A percentile compares a stretch with the other conserved stretches of the same genome.
phyloP scores from a whole-genome alignment of 1,140 invertebrate species.

The Luehdorfia chinensis region DNA sequence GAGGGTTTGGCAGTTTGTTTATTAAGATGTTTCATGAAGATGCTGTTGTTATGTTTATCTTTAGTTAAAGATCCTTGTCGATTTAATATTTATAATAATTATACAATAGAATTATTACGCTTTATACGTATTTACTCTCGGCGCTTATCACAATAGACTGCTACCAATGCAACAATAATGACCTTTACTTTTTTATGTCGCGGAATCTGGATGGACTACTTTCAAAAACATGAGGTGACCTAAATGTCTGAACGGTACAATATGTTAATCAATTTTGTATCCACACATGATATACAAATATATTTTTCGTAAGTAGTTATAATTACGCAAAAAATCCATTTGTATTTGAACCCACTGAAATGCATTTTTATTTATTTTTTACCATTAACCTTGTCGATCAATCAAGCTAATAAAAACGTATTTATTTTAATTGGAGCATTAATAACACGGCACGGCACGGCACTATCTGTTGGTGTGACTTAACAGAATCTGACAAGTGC shows the following conservation, averaged over 20 bases:
- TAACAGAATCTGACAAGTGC: constrained; percentile 3
- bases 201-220: constrained; percentile 65
- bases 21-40: too few relatives aligned
- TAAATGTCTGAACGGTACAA: constrained; percentile 29
- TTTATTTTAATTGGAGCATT: constrained; percentile 7
- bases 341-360: neutral
- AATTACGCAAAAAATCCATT: constrained; percentile 4
- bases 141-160: constrained; percentile 2
- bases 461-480: neutral
- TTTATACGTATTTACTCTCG: too few relatives aligned
- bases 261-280: constrained; percentile 22
- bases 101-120: too few relatives aligned
- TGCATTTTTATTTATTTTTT: constrained; percentile 1
- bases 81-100: too few relatives aligned
- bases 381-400: constrained; percentile 10
- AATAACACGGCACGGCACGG: neutral
- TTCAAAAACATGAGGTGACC: constrained; percentile 56
- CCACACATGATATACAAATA: neutral
- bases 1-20: too few relatives aligned
- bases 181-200: constrained; percentile 41
- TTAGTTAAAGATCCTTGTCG: too few relatives aligned
- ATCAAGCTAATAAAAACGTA: neutral
- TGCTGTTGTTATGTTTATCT: too few relatives aligned
- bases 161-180: constrained; percentile 28
- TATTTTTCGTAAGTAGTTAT: neutral